A percentile compares a stretch with the other conserved stretches of the same genome.
Conservation (phyloP, 2,888 invertebrate genomes). For the Philaethria dido region DNA sequence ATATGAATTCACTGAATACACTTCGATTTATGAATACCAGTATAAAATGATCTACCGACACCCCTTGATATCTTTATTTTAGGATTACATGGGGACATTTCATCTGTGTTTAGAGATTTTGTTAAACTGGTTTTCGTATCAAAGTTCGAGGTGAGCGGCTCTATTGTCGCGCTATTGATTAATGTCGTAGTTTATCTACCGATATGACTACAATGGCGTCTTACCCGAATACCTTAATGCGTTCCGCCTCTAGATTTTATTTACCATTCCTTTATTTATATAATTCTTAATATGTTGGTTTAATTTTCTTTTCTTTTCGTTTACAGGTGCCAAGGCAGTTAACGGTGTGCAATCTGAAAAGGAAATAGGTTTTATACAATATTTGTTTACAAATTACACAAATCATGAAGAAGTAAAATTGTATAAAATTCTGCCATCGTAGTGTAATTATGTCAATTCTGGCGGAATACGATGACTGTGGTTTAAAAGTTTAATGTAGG, state of each 20-base stretch:
- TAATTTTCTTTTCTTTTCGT: constrained; percentile 49
- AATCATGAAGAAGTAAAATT: no score
- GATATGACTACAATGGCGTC: constrained; percentile 81
- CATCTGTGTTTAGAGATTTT: constrained; percentile 51
- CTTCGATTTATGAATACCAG: constrained; percentile 51
- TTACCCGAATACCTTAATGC: constrained; percentile 76
- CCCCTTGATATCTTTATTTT: constrained; percentile 30
- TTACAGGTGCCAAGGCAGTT: constrained; percentile 51
- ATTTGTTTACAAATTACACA: not conserved
- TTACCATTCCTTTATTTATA: constrained; percentile 66
- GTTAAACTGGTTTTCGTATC: constrained; percentile 53
- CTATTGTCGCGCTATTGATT: constrained; percentile 79
- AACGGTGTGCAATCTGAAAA: constrained; percentile 18
- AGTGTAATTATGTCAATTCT: no score
- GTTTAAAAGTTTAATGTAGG: no score
- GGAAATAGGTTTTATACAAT: not conserved
- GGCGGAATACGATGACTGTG: no score
- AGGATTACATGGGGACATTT: constrained; percentile 26
- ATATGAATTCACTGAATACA: constrained; percentile 65
- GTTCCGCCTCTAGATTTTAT: constrained; percentile 73
- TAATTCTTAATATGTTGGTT: constrained; percentile 57
- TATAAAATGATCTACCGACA: constrained; percentile 48
- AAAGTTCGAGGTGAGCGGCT: constrained; percentile 70
- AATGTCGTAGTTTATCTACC: constrained; percentile 80
- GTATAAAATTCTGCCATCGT: no score